These are phyloP conservation scores for Carettochelys insculpta DNA, from an alignment of 2,113 vertebrate genomes.

Conservation along the genomic window DNA sequence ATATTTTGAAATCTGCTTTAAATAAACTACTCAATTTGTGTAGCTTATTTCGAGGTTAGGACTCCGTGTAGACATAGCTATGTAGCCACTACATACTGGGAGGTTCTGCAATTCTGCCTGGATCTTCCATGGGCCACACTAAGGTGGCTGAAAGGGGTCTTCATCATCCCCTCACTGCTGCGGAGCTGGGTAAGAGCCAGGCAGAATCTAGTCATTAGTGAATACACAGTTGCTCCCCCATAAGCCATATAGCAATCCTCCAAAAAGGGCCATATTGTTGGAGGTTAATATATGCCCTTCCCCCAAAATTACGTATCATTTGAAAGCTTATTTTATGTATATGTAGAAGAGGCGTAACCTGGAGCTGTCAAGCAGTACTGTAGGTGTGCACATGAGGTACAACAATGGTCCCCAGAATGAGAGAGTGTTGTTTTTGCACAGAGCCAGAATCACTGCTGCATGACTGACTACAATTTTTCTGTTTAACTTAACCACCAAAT, in stretches of 20 bases:
- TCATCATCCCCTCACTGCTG: not conserved
- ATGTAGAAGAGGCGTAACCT: not conserved
- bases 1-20: too few species aligned
- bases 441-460: not conserved
- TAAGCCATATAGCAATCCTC: not conserved
- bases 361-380: not conserved
- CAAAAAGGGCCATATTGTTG: not conserved
- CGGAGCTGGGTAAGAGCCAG: not conserved
- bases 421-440: not conserved
- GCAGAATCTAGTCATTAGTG: not conserved
- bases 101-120: not conserved
- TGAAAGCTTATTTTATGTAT: not conserved
- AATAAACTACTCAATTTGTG: too few species aligned
- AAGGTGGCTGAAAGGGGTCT: not conserved
- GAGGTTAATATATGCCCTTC: not conserved
- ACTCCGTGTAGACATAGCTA: too few species aligned
- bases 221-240: not conserved
- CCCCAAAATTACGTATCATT: not conserved
- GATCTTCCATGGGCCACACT: not conserved
- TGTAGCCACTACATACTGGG: not conserved
- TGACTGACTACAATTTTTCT: not conserved
- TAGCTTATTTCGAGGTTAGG: too few species aligned
- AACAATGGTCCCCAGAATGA: not conserved
- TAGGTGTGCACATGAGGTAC: not conserved
- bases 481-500: not conserved